Conservation (phyloP, 2,888 invertebrate genomes). For the Drepana falcataria region DNA sequence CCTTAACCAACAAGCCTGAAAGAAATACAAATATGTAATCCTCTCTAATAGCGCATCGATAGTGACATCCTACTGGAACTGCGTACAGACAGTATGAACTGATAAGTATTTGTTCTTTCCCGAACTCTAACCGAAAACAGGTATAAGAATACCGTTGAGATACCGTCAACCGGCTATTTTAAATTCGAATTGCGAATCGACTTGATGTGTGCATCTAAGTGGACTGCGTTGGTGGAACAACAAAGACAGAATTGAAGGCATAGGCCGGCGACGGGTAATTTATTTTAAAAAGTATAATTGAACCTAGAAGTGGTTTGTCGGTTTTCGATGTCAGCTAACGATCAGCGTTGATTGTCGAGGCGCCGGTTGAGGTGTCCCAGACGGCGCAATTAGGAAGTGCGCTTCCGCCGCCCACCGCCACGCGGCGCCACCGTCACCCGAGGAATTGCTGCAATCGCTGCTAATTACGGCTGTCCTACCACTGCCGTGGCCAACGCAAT, state of each 20-base stretch:
- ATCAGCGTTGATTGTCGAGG: slow-evolving; percentile 72
- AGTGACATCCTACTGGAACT: too few species aligned
- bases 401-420: slow-evolving; percentile 74
- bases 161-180: too few species aligned
- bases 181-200: background rate
- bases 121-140: too few species aligned
- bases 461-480: slow-evolving; percentile 62
- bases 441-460: slow-evolving; percentile 68
- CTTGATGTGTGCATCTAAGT: background rate
- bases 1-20: too few species aligned
- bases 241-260: background rate
- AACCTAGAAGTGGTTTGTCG: slow-evolving; percentile 34
- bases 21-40: too few species aligned
- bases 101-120: too few species aligned
- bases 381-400: slow-evolving; percentile 74
- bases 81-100: too few species aligned
- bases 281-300: slow-evolving; percentile 6
- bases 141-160: too few species aligned
- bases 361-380: slow-evolving; percentile 75
- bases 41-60: too few species aligned
- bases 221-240: too few species aligned
- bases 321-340: slow-evolving; percentile 42
- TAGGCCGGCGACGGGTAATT: background rate
- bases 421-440: slow-evolving; percentile 68
- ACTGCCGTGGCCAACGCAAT: slow-evolving; percentile 17